Evolutionary conservation across 2,888 invertebrate genomes (phyloP), one percentile per base, ranked within the genome.

Genomic region (Allygus modestus): DNA sequence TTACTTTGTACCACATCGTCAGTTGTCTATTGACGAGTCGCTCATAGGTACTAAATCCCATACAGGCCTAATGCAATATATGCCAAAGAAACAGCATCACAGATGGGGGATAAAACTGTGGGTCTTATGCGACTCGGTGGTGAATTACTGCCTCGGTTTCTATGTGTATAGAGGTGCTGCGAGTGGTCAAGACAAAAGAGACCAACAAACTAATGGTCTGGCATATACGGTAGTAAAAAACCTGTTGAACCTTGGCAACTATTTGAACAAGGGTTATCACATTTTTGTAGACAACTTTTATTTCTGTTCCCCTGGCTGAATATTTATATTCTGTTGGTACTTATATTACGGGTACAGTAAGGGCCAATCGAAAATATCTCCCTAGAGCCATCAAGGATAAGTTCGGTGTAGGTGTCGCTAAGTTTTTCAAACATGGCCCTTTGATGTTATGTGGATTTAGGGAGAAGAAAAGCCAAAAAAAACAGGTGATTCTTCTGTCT

Each of bases 261-360:
- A 31, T n/a, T 15, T 81, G n/a, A 81, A 81, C 41, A 58, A 81
- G 31, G 81, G 41, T 31, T 81, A 81, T 37, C 81, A 81, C 61
- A 31, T 58, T n/a, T 81, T 20, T 51, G 43, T 77, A 5, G 77
- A 77, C 28, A 77, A 77, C n/a, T 77, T 77, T 43, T 77, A 12
- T 46, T 46, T 77, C 77, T 43, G 51, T 46, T n/a, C 43, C 43
- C 9, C 28, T 77, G 17, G 46, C 77, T 7, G 43, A 37, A 41
- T 43, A 46, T 43, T 20, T 77, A 5, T 28, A 37, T 23, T 12
- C 31, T 46, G 26, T 46, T n/a, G 51, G 41, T 17, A 77, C 41
- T 1, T 77, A 46, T 77, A 51, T 46, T 0, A 77, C 77, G 0
- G 77, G 77, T 23, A 77, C 77, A 11, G 17, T 77, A 37, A 2